Percentiles rank a stretch among this genome's conserved stretches.
Evolutionary conservation across 2,888 invertebrate genomes (phyloP).

Genomic region (Coleophora flavipennella): DNA sequence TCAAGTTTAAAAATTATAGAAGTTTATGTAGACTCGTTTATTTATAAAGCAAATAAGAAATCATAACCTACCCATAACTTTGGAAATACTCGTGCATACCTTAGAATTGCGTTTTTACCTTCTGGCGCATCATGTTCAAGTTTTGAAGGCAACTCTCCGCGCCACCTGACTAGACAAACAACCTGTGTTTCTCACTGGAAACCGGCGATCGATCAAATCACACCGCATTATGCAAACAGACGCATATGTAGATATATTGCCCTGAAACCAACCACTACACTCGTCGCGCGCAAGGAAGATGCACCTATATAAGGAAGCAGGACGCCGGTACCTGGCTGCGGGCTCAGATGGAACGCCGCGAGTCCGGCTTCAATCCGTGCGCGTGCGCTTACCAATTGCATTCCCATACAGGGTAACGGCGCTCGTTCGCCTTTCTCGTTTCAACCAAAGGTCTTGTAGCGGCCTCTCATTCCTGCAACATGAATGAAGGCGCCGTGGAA

Average conservation of each 20-base stretch:
- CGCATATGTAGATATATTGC: constrained; percentile 44
- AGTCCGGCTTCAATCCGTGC: constrained; percentile 56
- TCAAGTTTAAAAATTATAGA: too few relatives aligned
- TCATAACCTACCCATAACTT: too few relatives aligned
- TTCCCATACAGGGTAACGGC: constrained; percentile 66
- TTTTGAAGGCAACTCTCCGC: constrained; percentile 34
- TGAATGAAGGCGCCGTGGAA: constrained; percentile 72
- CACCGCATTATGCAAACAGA: constrained; percentile 57
- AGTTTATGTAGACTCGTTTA: too few relatives aligned
- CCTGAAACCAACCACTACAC: constrained; percentile 37
- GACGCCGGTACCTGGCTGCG: constrained; percentile 34
- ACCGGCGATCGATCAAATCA: constrained; percentile 60
- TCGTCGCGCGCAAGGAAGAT: constrained; percentile 17
- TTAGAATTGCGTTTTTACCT: too few relatives aligned
- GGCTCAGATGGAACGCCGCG: constrained; percentile 42
- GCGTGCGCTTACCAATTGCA: constrained; percentile 66
- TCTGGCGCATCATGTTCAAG: too few relatives aligned
- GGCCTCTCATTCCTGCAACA: constrained; percentile 55
- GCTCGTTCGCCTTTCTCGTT: constrained; percentile 52
- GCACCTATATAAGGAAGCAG: constrained; percentile 20
- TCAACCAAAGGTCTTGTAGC: constrained; percentile 39
- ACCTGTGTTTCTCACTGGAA: constrained; percentile 63
- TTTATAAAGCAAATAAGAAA: too few relatives aligned
- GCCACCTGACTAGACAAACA: constrained; percentile 58
- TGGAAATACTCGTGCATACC: too few relatives aligned